A percentile compares a stretch with the other conserved stretches of the same genome.
phyloP scores from a whole-genome alignment of 2,113 vertebrate species.

The Platichthys flesus region DNA sequence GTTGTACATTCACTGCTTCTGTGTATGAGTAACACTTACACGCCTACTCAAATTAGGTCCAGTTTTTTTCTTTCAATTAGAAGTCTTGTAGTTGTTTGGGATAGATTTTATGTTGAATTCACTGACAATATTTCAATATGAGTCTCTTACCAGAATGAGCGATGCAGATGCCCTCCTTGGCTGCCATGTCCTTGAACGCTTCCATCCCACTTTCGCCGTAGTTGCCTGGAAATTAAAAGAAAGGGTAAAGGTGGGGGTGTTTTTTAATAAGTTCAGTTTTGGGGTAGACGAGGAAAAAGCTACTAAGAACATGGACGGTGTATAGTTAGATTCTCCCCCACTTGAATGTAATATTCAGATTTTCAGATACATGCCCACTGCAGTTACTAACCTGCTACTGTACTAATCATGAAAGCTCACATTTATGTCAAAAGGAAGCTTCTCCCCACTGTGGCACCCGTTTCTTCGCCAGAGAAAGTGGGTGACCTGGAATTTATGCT shows the following conservation, averaged over 20 bases:
- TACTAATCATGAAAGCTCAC: constrained; percentile 25
- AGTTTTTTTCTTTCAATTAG: not conserved
- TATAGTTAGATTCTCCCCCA: too few species aligned
- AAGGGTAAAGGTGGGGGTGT: not conserved
- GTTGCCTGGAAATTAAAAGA: constrained; percentile 85
- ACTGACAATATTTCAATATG: too few species aligned
- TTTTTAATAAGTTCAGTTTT: not conserved
- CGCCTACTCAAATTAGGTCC: not conserved
- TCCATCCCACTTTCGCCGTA: constrained; percentile 99
- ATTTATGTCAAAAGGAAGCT: constrained; percentile 64
- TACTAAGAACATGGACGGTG: not conserved
- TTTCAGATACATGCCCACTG: constrained; percentile 14
- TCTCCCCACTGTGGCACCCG: constrained; percentile 62
- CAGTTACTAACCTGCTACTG: constrained; percentile 11
- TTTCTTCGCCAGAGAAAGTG: constrained; percentile 77
- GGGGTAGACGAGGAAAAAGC: too few species aligned
- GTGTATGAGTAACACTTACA: too few species aligned
- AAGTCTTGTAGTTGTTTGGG: not conserved
- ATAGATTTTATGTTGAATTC: not conserved
- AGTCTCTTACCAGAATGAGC: constrained; percentile 93
- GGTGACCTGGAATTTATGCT: constrained; percentile 82
- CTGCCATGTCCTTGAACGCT: constrained; percentile 98
- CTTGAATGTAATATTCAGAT: not conserved
- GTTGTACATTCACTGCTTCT: too few species aligned
- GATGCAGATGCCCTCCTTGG: constrained; percentile 97